A percentile compares a stretch with the other conserved stretches of the same genome.
phyloP scores from a whole-genome alignment of 2,797 vertebrate species.

The Lepus townsendii region DNA sequence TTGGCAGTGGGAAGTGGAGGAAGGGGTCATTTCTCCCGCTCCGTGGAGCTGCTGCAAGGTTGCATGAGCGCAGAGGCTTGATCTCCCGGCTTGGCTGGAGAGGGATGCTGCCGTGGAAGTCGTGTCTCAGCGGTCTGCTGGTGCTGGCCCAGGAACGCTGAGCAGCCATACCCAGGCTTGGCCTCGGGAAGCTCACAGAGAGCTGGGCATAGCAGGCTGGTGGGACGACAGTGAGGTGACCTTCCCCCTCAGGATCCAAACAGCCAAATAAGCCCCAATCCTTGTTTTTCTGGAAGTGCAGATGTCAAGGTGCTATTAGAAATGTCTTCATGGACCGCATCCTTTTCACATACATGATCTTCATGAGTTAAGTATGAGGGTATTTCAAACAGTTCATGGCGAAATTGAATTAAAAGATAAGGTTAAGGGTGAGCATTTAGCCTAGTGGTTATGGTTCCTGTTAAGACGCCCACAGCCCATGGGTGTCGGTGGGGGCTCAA shows the following conservation, averaged over 20 bases:
- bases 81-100: not conserved
- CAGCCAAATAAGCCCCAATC: not conserved
- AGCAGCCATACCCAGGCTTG: not conserved
- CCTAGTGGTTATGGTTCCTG: no score
- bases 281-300: not conserved
- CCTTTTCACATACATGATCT: not conserved
- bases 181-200: not conserved
- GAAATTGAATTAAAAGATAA: no score
- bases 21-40: not conserved
- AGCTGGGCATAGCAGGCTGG: not conserved
- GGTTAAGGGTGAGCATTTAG: no score
- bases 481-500: no score
- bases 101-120: not conserved
- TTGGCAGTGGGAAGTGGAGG: not conserved
- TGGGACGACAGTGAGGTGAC: not conserved
- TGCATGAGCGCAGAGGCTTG: not conserved
- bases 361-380: not conserved
- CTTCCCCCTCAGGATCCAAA: not conserved
- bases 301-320: not conserved
- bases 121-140: not conserved
- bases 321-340: conserved; percentile 2
- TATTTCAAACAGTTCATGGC: no score
- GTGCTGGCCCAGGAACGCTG: not conserved
- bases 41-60: not conserved
- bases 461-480: no score